Conservation (phyloP, 1,140 invertebrate genomes). For the Dreissena rostriformis region DNA sequence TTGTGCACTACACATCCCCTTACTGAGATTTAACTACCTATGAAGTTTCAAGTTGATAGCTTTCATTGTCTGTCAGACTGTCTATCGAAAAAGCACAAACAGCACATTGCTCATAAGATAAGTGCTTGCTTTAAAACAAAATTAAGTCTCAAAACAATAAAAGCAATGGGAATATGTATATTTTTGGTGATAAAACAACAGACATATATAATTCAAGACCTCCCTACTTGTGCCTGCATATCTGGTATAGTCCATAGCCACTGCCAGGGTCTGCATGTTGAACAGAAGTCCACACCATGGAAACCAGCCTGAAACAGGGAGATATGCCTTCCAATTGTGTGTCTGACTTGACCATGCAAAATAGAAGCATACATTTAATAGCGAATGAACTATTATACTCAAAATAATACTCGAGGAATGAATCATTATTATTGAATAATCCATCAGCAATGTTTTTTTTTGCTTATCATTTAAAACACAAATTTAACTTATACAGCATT, state of each 20-base stretch:
- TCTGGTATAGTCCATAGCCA: conserved; percentile 17
- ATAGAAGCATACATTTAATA: too few species aligned
- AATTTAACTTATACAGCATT: too few species aligned
- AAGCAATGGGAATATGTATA: neutral
- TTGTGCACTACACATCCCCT: too few species aligned
- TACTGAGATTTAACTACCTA: too few species aligned
- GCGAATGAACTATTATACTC: too few species aligned
- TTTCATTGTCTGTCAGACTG: neutral
- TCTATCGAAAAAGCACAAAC: neutral
- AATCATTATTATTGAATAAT: too few species aligned
- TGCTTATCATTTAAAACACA: too few species aligned
- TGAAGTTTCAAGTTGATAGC: neutral
- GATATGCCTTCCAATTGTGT: neutral
- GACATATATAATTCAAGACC: too few species aligned
- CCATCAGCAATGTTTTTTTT: too few species aligned
- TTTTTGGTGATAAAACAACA: too few species aligned
- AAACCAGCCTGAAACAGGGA: conserved; percentile 21
- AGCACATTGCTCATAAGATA: neutral
- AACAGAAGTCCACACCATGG: conserved; percentile 37
- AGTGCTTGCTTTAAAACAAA: neutral
- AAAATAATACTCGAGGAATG: too few species aligned
- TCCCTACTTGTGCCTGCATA: conserved; percentile 31
- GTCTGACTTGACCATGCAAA: too few species aligned
- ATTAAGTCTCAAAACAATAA: neutral
- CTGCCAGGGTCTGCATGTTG: conserved; percentile 32